Base-by-base conservation (phyloP, 2,888 invertebrate species). In the Silvanus unidentatus region DNA sequence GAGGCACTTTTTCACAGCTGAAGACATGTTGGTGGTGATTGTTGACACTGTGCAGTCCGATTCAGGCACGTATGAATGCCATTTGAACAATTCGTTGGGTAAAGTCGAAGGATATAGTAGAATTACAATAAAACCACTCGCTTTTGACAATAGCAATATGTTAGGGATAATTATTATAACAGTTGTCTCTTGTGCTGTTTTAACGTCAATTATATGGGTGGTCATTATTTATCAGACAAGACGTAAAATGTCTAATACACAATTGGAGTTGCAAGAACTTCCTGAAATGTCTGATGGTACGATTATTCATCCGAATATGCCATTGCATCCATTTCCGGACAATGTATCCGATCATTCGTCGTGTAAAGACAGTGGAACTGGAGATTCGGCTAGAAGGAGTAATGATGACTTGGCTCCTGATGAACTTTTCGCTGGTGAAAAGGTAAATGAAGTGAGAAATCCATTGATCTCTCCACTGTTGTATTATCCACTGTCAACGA, bases 151-250 rank as follows among this genome's bases (percentile, higher is more conserved):
- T 62, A 84, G 86, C 62, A 87, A 88, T 57, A 87, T 88, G 73
- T 80, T 88, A 47, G 90, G 92, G 42, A 85, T 94, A 52, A 86
- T 93, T 55, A 83, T 94, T 62, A 90, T 95, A 57, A 89, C 90
- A 2, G 86, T 91, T 0, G 89, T 92, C 32, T 89, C 90, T 69
- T 90, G 93, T 72, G 87, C 93, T 42, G 88, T 95, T 11, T 84
- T 86, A n/a, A 94, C 93, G 5, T 91, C 92, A 1, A 78, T 90
- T 11, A 82, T 92, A 42, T 94, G 94, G 93, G 90, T 93, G 39
- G 84, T 91, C 43, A 89, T 93, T 51, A 91, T 92, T 60, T 91
- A 90, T 69, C 86, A 88, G 64, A 88, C 90, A 2, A 77, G 89
- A 50, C 82, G 84, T 70, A 78, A 81, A 27, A 73, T 77, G 53